Evolutionary conservation across 2,113 vertebrate genomes (phyloP).

Genomic region (Meleagris gallopavo): DNA sequence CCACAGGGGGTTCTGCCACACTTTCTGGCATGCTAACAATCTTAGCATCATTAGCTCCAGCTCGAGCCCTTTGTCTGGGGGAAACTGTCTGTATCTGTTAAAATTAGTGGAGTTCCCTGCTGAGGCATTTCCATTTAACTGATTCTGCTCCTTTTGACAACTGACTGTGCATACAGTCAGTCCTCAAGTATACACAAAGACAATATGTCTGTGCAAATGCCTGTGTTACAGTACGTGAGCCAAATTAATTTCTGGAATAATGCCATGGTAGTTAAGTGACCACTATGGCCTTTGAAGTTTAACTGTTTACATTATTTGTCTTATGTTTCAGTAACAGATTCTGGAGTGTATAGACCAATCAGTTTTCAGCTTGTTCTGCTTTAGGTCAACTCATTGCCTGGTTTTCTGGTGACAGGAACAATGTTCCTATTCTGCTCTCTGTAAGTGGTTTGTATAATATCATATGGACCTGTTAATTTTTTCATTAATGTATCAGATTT

Average conservation of each 20-base stretch:
- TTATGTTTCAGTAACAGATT: neutral
- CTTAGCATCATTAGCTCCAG: neutral
- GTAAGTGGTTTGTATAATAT: neutral
- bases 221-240: neutral
- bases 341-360: neutral
- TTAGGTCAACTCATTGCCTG: neutral
- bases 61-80: neutral
- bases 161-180: neutral
- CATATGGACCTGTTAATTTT: neutral
- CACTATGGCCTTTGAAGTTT: neutral
- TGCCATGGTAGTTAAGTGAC: neutral
- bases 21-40: neutral
- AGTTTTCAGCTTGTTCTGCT: neutral
- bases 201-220: neutral
- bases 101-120: neutral
- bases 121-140: neutral
- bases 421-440: neutral
- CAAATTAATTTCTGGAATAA: neutral
- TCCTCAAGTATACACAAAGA: neutral
- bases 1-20: neutral
- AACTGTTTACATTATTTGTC: neutral
- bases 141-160: neutral
- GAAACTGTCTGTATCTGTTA: neutral
- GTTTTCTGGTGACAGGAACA: neutral
- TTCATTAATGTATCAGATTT: neutral